A percentile compares a stretch with the other conserved stretches of the same genome.
phyloP scores from a whole-genome alignment of 2,888 invertebrate genomes.

The Campoplex capitator region DNA sequence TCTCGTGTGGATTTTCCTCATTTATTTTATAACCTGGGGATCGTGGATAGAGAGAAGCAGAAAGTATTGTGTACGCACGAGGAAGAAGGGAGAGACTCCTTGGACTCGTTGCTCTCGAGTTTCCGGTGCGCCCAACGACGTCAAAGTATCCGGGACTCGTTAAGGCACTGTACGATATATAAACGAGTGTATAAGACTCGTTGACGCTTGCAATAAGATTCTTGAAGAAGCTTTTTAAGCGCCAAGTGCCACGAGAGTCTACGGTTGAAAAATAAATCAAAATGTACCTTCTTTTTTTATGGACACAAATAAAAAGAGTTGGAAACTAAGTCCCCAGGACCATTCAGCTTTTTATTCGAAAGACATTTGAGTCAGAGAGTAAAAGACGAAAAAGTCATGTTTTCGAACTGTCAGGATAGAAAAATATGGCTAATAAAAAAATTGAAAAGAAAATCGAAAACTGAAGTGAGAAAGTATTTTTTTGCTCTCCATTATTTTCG shows the following conservation, averaged over 20 bases:
- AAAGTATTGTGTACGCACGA: not conserved
- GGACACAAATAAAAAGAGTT: not conserved
- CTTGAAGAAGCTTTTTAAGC: constrained; percentile 28
- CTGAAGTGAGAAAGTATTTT: not conserved
- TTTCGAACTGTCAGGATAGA: not conserved
- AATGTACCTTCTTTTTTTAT: constrained; percentile 3
- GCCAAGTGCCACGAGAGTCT: not conserved
- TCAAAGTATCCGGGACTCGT: constrained; percentile 60
- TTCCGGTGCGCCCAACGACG: constrained; percentile 59
- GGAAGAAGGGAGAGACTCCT: constrained; percentile 22
- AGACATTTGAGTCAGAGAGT: not conserved
- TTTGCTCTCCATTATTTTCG: not conserved
- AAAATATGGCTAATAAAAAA: not conserved
- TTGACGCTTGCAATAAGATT: constrained; percentile 15
- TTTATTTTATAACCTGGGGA: constrained; percentile 37
- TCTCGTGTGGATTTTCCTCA: constrained; percentile 42
- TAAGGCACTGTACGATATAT: constrained; percentile 16
- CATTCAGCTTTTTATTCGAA: not conserved
- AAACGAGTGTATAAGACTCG: not conserved
- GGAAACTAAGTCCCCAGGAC: not conserved
- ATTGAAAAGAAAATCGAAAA: not conserved
- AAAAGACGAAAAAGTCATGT: not conserved
- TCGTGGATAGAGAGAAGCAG: constrained; percentile 1
- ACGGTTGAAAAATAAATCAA: not conserved
- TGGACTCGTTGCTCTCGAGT: constrained; percentile 49